These are phyloP conservation scores for Archivesica marissinica DNA, from an alignment of 1,140 invertebrate species.

Conservation along the genomic window DNA sequence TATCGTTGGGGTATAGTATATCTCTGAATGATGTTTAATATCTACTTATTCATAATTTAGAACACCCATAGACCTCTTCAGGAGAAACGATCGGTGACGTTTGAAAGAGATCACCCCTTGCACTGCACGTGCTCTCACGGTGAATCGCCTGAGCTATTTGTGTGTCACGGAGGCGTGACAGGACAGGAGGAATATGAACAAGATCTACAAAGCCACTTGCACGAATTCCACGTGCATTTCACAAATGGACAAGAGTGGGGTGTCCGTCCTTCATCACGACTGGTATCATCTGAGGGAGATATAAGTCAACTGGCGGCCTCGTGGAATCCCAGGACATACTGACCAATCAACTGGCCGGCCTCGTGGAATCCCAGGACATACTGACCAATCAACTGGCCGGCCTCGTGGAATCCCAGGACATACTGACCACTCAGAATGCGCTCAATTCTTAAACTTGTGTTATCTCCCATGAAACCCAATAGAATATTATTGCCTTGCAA, in stretches of 20 bases:
- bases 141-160: slow-evolving; percentile 15
- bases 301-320: background rate
- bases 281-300: background rate
- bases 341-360: background rate
- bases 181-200: slow-evolving; percentile 11
- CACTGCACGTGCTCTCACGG: background rate
- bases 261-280: background rate
- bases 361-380: background rate
- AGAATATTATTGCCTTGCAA: too few species aligned
- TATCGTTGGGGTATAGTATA: too few species aligned
- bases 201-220: background rate
- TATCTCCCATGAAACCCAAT: too few species aligned
- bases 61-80: slow-evolving; percentile 11
- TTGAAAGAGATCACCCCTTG: background rate
- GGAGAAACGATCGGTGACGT: background rate
- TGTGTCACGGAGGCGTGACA: background rate
- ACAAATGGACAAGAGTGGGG: background rate
- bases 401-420: background rate
- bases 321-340: background rate
- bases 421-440: background rate
- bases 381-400: background rate
- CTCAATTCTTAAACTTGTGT: too few species aligned
- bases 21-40: too few species aligned
- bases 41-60: too few species aligned
- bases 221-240: slow-evolving; percentile 14